phyloP scores from a whole-genome alignment of 2,113 vertebrate genomes.

The Trogon surrucura region DNA sequence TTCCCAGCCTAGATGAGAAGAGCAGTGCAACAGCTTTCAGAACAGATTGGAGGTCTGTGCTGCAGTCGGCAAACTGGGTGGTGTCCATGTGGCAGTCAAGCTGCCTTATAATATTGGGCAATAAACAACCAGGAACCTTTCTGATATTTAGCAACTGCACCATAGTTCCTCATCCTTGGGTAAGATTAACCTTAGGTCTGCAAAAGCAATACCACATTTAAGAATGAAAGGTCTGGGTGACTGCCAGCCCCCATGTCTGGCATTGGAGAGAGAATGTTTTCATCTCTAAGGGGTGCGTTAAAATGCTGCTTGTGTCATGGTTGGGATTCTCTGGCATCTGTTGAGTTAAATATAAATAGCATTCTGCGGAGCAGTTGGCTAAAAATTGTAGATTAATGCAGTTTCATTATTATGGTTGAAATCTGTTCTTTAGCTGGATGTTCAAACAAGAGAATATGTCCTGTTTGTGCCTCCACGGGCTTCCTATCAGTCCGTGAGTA shows the following conservation, averaged over 20 bases:
- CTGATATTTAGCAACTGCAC: conserved; percentile 37
- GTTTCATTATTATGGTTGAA: neutral
- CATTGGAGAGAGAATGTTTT: conserved; percentile 2
- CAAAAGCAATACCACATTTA: neutral
- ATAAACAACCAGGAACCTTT: conserved; percentile 36
- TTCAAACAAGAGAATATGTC: neutral
- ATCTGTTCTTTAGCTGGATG: neutral
- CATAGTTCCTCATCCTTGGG: neutral
- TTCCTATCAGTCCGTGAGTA: neutral
- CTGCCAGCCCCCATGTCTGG: neutral
- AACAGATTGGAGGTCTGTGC: conserved; percentile 63
- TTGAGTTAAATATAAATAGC: conserved; percentile 38
- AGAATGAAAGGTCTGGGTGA: conserved; percentile 16
- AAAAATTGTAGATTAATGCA: conserved; percentile 8
- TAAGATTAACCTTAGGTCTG: conserved; percentile 1
- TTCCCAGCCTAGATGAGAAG: conserved; percentile 44
- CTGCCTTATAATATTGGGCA: conserved; percentile 42
- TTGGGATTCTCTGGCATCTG: conserved; percentile 10
- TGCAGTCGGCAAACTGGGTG: conserved; percentile 46
- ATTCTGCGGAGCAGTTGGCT: neutral
- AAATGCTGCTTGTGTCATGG: conserved; percentile 16
- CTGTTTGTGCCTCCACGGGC: neutral
- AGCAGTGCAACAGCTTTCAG: conserved; percentile 60
- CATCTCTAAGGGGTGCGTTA: neutral
- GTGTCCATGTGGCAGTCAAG: conserved; percentile 62